Evolutionary conservation across 2,797 vertebrate genomes (phyloP).

Genomic region (Anas capensis): DNA sequence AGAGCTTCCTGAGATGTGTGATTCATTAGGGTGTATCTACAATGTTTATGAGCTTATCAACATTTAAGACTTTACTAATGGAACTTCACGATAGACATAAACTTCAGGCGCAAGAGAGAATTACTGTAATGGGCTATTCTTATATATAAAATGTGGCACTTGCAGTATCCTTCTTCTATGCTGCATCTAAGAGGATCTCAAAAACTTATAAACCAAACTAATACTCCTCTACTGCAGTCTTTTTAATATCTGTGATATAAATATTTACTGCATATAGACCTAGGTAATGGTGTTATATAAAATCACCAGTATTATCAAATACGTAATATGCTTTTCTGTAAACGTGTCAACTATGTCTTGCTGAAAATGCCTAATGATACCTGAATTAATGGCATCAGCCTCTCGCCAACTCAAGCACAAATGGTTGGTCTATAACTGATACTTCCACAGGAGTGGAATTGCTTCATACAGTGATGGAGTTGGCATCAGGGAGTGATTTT

Average conservation of each 20-base stretch:
- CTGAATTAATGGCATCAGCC: not conserved
- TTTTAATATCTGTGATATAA: not conserved
- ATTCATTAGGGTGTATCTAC: not conserved
- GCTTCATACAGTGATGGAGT: not conserved
- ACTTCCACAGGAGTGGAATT: not conserved
- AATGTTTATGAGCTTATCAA: not conserved
- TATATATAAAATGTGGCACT: not conserved
- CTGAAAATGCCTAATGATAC: not conserved
- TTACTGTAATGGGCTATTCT: not conserved
- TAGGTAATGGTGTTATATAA: not conserved
- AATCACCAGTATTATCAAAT: not conserved
- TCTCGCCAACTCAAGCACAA: not conserved
- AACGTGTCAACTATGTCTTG: not conserved
- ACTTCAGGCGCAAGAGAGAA: not conserved
- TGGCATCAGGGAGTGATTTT: not conserved
- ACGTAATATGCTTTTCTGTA: not conserved
- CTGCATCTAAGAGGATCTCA: not conserved
- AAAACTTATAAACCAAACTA: not conserved
- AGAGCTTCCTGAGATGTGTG: not conserved
- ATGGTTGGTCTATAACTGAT: not conserved
- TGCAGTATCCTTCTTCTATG: not conserved
- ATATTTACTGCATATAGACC: not conserved
- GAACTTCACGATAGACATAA: not conserved
- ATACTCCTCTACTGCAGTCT: not conserved
- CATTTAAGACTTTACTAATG: not conserved